Evolutionary conservation across 2,113 vertebrate species (phyloP).

Genomic region (Cygnus buccinator): DNA sequence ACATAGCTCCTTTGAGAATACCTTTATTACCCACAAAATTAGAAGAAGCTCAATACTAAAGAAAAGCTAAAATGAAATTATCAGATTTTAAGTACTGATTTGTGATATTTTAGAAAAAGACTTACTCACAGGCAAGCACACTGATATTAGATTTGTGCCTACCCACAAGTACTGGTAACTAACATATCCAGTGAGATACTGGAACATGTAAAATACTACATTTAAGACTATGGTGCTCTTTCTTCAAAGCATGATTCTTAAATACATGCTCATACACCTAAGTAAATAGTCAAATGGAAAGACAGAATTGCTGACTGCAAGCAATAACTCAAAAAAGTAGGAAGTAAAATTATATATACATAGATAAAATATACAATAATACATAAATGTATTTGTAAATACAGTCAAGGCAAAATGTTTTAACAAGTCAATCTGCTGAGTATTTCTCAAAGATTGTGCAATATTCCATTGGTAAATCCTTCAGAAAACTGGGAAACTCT

Average conservation of each 20-base stretch:
- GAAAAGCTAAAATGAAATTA: not conserved
- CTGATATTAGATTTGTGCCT: not conserved
- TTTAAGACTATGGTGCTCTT: not conserved
- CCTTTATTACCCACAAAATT: not conserved
- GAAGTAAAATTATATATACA: not conserved
- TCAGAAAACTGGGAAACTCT: not conserved
- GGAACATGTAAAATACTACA: not conserved
- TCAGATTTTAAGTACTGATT: too few relatives aligned
- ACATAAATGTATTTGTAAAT: not conserved
- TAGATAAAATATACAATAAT: not conserved
- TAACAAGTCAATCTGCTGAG: not conserved
- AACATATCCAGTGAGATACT: not conserved
- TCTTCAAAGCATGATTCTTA: not conserved
- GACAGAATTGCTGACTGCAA: not conserved
- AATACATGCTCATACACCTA: not conserved
- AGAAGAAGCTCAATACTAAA: not conserved
- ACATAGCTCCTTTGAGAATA: not conserved
- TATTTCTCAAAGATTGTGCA: not conserved
- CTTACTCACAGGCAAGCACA: not conserved
- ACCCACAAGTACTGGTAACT: not conserved
- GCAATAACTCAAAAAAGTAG: not conserved
- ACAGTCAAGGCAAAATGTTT: not conserved
- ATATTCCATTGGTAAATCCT: not conserved
- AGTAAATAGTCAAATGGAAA: not conserved
- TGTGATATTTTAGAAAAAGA: not conserved